Percentiles rank a stretch among this genome's conserved stretches.
phyloP scores from a whole-genome alignment of 2,113 vertebrate species.

The Pelodiscus sinensis region DNA sequence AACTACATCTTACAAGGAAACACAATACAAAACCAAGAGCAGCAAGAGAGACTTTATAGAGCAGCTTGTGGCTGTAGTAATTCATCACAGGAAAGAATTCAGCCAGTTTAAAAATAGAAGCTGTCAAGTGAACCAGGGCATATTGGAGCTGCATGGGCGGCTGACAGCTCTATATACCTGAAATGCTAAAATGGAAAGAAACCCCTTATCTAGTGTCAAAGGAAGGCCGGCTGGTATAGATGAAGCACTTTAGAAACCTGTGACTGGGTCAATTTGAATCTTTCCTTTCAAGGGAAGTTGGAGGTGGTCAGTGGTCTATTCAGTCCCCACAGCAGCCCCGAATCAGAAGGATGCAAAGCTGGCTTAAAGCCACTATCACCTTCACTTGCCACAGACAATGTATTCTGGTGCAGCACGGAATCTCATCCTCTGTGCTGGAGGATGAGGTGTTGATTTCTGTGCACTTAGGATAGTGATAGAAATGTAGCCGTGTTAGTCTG shows the following conservation, averaged over 20 bases:
- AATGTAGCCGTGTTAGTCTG: too few species aligned
- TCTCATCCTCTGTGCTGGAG: neutral
- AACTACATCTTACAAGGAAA: accelerated
- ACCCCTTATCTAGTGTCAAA: neutral
- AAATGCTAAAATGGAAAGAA: constrained; percentile 9
- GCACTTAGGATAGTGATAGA: too few species aligned
- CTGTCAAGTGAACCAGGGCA: constrained; percentile 45
- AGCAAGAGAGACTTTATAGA: neutral
- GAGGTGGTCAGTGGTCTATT: neutral
- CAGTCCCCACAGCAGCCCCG: neutral
- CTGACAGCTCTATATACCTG: constrained; percentile 36
- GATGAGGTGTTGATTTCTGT: neutral
- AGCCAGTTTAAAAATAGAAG: constrained; percentile 59
- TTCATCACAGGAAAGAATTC: constrained; percentile 37
- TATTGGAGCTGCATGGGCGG: constrained; percentile 35
- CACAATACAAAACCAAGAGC: neutral
- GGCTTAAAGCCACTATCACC: neutral
- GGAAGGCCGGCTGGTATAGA: neutral
- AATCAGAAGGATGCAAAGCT: neutral
- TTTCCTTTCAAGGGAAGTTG: neutral
- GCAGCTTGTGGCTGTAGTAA: neutral
- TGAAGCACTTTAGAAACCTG: neutral
- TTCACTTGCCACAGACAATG: neutral
- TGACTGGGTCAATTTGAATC: neutral
- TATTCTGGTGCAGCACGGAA: neutral